Evolutionary conservation across 2,113 vertebrate genomes (phyloP).

Genomic region (Varanus salvator): DNA sequence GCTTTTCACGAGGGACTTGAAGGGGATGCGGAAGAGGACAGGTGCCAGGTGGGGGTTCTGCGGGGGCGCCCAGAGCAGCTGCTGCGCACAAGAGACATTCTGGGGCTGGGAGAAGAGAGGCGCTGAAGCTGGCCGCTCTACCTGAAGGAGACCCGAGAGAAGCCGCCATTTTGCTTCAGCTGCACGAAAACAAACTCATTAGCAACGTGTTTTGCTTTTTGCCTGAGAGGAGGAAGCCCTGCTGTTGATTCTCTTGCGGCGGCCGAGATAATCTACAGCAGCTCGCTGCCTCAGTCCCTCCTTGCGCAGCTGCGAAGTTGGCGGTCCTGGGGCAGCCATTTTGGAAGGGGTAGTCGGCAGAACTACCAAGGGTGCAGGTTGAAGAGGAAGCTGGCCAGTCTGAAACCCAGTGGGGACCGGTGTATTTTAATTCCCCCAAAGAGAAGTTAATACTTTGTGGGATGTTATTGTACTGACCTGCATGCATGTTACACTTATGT

Average conservation of each 20-base stretch:
- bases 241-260: not conserved
- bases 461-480: too few species aligned
- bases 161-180: not conserved
- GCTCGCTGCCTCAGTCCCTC: not conserved
- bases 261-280: not conserved
- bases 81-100: not conserved
- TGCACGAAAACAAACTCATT: not conserved
- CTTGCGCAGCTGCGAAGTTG: not conserved
- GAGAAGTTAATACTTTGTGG: not conserved
- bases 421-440: not conserved
- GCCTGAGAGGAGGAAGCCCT: not conserved
- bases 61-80: not conserved
- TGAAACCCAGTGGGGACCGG: not conserved
- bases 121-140: not conserved
- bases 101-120: not conserved
- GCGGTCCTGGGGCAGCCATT: not conserved
- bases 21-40: too few species aligned
- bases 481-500: not conserved
- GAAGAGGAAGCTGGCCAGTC: not conserved
- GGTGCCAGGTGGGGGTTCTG: too few species aligned
- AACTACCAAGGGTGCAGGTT: accelerated
- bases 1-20: too few species aligned
- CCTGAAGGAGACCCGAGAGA: not conserved
- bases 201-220: not conserved
- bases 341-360: not conserved